Conservation (phyloP, 1,140 invertebrate species). For the Tetramorium parvispinum region DNA sequence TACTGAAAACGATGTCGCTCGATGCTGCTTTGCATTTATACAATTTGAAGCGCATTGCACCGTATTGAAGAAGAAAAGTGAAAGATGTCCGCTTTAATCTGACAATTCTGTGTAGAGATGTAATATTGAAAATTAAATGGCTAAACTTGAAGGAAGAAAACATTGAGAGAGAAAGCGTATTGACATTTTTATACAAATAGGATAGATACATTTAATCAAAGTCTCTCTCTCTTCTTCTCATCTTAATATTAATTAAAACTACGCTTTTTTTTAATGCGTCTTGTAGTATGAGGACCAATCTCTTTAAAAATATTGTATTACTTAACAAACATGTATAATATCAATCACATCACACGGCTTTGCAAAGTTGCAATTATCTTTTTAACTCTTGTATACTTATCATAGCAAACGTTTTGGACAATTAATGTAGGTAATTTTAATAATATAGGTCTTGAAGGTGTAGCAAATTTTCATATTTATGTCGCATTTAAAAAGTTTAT, state of each 20-base stretch:
- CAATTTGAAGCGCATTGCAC: background rate
- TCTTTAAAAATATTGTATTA: background rate
- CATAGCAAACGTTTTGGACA: background rate
- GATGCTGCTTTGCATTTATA: background rate
- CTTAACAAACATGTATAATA: background rate
- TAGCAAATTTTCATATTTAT: background rate
- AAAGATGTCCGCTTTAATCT: background rate
- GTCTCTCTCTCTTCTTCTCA: background rate
- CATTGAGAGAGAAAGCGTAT: constrained; percentile 2
- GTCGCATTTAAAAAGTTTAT: constrained; percentile 2
- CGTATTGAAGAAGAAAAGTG: background rate
- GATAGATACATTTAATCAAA: constrained; percentile 21
- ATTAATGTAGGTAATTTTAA: background rate
- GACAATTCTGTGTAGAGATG: constrained; percentile 8
- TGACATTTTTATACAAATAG: background rate
- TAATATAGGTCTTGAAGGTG: background rate
- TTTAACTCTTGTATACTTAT: background rate
- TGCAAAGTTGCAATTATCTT: background rate
- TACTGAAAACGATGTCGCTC: constrained; percentile 21
- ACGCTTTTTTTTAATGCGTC: background rate
- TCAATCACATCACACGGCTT: background rate
- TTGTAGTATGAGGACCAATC: background rate
- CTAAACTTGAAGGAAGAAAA: background rate
- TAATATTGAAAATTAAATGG: constrained; percentile 61
- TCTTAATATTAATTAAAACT: constrained; percentile 28